Evolutionary conservation across 2,888 invertebrate species (phyloP), one percentile per base, ranked within the genome.

Genomic region (Dusona sp.): DNA sequence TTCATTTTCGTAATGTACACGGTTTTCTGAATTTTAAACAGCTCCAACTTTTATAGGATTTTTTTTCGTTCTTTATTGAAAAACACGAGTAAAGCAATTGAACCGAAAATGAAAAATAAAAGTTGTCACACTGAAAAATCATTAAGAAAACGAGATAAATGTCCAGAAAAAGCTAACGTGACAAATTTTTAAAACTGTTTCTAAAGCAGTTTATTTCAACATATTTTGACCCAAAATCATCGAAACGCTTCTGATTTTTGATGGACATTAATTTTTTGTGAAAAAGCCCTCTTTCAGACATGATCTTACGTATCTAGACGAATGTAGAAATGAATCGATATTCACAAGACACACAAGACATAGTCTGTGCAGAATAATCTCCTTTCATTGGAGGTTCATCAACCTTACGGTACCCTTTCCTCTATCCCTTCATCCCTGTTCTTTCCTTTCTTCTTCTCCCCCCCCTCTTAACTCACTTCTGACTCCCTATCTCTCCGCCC

Each of bases 331-430:
- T 89, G 87, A 88, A 87, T 89, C 89, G 81, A 77, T 79, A 79
- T 61, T 36, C 25, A 42, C 42, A 13, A 42, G 11, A 42, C 11
- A 13, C 6, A 11, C 11, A 42, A 33, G 25, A 42, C 16, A 51
- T 51, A 54, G 78, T 88, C 87, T 83, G 72, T 77, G 48, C 33
- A 51, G 87, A 89, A 88, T 81, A 87, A 87, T 88, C 90, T 89
- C 79, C 88, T 89, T 57, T 89, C 90, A 88, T 91, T 90, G 89
- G 90, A 87, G 90, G 88, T 74, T 82, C 90, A 89, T 91, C 89
- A 87, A 87, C 77, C 88, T 85, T 29, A 42, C 61, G 70, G 11
- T 36, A n/a, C 57, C 3, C 42, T 29, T 13, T 22, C 54, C 82
- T 80, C 68, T 70, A 19, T n/a, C 77, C 42, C 42, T 25, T 48